Conservation (phyloP, 2,888 invertebrate genomes). For the Holacanthella duospinosa region DNA sequence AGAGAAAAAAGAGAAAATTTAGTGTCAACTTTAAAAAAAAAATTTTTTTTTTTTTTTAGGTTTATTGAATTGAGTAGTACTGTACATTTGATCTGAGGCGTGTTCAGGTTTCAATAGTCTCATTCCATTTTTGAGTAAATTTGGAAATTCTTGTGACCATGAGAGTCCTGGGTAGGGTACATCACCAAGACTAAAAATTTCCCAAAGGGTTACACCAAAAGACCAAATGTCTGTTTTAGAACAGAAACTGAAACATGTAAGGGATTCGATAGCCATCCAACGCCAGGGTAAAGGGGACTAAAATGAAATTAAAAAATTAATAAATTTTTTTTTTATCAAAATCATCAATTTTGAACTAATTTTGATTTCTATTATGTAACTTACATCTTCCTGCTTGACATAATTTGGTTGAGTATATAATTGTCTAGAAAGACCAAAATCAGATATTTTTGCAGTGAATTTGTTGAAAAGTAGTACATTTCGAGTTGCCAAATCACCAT, state of each 20-base stretch:
- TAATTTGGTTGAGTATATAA: not conserved
- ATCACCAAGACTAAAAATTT: not conserved
- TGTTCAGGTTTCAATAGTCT: not conserved
- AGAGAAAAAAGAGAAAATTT: not conserved
- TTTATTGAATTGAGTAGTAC: not conserved
- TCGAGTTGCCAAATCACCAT: not conserved
- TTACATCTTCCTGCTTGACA: not conserved
- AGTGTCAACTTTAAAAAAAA: not conserved
- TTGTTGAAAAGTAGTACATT: not conserved
- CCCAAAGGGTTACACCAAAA: not conserved
- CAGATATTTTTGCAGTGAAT: not conserved
- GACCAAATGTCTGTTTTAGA: not conserved
- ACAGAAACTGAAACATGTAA: not conserved
- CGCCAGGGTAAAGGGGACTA: conserved; percentile 1
- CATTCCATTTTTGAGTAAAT: not conserved
- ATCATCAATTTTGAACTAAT: not conserved
- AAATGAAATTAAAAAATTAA: not conserved
- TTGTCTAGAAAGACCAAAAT: conserved; percentile 1
- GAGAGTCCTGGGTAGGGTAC: conserved; percentile 2
- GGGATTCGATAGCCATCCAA: not conserved
- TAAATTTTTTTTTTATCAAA: no score
- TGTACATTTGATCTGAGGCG: not conserved
- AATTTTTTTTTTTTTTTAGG: no score
- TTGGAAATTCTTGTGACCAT: not conserved
- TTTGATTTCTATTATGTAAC: not conserved